Percentiles rank a stretch among this genome's conserved stretches.
Evolutionary conservation across 2,797 vertebrate species (phyloP).

Genomic region (Pteronotus mesoamericanus): DNA sequence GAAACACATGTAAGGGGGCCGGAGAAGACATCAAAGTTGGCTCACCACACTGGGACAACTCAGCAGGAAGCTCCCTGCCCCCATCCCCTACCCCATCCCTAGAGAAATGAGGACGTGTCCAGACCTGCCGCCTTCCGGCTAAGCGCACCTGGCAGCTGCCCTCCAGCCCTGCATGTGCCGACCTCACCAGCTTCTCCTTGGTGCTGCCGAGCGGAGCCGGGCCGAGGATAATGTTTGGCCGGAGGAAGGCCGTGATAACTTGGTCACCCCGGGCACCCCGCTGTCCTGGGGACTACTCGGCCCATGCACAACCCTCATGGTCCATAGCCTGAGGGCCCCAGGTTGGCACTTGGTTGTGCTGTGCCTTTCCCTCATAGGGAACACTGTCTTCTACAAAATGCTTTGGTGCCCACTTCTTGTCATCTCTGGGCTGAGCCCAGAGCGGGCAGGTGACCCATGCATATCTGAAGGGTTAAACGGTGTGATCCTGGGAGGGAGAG

Average conservation of each 20-base stretch:
- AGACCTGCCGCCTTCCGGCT: neutral
- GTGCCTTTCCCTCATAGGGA: neutral
- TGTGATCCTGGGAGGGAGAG: neutral
- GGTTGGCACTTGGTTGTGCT: rapidly evolving
- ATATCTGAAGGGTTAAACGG: neutral
- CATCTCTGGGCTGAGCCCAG: neutral
- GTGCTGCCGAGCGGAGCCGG: neutral
- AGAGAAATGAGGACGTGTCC: rapidly evolving
- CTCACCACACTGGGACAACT: rapidly evolving
- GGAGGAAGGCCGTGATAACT: neutral
- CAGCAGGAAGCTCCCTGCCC: neutral
- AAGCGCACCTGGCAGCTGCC: neutral
- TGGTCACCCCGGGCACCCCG: rapidly evolving
- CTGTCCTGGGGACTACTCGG: neutral
- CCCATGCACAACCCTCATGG: no score
- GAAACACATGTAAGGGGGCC: neutral
- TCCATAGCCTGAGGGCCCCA: neutral
- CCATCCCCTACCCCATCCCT: neutral
- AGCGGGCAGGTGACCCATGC: neutral
- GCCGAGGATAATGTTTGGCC: neutral
- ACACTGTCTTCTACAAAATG: neutral
- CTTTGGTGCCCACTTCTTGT: neutral
- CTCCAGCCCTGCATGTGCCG: neutral
- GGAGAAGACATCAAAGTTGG: neutral
- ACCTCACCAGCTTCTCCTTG: neutral